Base-by-base conservation (phyloP, 37 sponge, comb jelly and placozoan genomes). In the Amphimedon queenslandica region DNA sequence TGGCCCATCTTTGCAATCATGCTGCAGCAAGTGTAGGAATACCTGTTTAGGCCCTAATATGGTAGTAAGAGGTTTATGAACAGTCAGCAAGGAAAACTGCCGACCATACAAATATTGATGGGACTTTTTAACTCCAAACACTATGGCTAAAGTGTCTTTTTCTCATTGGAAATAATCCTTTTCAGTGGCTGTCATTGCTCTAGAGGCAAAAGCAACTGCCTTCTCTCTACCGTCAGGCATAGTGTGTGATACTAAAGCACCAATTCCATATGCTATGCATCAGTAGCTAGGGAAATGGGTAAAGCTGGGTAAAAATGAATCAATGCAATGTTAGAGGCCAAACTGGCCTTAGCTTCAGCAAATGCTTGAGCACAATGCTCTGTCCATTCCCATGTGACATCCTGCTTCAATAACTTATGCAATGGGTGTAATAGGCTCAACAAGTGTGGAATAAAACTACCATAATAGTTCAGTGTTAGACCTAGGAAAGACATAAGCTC, bases 1-100 rank as follows among this genome's bases (percentile, higher is more conserved):
- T n/a, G 23, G 67, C 67, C 67, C 67, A 66, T 66, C 31, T 31
- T 66, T 66, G 67, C 33, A 66, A 66, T 30, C 67, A 31, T 25
- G 67, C 67, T 3, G 67, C 67, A 31, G 67, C 67, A 25, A 66
- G 28, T 31, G 67, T n/a, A 3, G 67, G 67, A 31, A 66, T 30
- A 35, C 33, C 67, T 66, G 67, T 66, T 35, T 66, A n/a, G 37
- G 23, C 32, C 67, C 33, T 4, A 66, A 30, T 25, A 66, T 66
- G 33, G 67, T n/a, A 31, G 67, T 66, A 23, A 66, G 67, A 30
- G 67, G 67, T 31, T 66, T 66, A 35, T 66, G 67, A 30, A 30
- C 67, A 30, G 67, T 66, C 23, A 66, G 32, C 33, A 66, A 35
- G 29, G 32, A 11, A 18, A 66, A 66, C n/a, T 23, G 67, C 29